phyloP scores from a whole-genome alignment of 2,113 vertebrate species.

The Gymnarchus niloticus region DNA sequence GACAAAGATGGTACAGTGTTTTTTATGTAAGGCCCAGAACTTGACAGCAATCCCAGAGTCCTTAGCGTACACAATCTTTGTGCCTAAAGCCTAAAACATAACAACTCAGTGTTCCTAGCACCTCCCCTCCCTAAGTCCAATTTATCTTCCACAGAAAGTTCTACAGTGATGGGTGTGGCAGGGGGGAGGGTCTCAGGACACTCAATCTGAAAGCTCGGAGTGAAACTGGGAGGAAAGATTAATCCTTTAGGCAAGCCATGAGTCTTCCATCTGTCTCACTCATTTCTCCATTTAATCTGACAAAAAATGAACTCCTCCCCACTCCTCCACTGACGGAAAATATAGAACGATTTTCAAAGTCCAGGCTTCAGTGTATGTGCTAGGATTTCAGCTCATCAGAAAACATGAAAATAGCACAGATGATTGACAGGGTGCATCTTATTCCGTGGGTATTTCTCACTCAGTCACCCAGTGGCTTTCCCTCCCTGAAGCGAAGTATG shows the following conservation, averaged over 20 bases:
- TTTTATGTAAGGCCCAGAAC: too few species aligned
- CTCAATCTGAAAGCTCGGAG: background rate
- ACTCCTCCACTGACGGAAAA: background rate
- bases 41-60: too few species aligned
- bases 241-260: background rate
- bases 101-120: too few species aligned
- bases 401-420: slow-evolving; percentile 47
- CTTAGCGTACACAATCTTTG: too few species aligned
- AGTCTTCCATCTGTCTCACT: slow-evolving; percentile 14
- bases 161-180: background rate
- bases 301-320: slow-evolving; percentile 13
- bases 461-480: slow-evolving; percentile 28
- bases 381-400: slow-evolving; percentile 44
- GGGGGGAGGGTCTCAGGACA: background rate
- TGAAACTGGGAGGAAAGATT: background rate
- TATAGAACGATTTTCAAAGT: background rate
- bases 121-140: too few species aligned
- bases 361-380: background rate
- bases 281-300: slow-evolving; percentile 24
- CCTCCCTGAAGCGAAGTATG: slow-evolving; percentile 35
- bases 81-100: too few species aligned
- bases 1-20: too few species aligned
- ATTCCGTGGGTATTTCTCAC: slow-evolving; percentile 32
- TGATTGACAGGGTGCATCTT: slow-evolving; percentile 42
- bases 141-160: too few species aligned